Percentiles rank a stretch among this genome's conserved stretches.
These are phyloP conservation scores for Xiphophorus hellerii DNA, from an alignment of 2,113 vertebrate species.

Conservation along the genomic window DNA sequence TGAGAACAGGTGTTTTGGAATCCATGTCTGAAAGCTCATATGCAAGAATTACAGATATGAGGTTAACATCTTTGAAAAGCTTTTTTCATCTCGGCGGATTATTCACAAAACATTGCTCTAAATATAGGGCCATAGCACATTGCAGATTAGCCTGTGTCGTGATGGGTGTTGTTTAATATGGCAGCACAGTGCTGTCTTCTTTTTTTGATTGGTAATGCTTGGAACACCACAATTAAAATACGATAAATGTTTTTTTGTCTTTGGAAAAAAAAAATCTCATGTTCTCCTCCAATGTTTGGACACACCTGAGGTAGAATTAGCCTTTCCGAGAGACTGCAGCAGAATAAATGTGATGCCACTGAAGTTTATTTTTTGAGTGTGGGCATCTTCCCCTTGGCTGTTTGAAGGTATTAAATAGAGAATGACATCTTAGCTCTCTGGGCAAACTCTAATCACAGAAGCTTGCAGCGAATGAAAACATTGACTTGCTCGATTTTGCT, in stretches of 20 bases:
- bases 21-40: constrained; percentile 40
- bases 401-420: constrained; percentile 56
- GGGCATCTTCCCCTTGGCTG: constrained; percentile 41
- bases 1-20: constrained; percentile 65
- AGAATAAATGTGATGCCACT: constrained; percentile 43
- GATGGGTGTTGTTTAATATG: constrained; percentile 71
- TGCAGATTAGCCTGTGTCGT: constrained; percentile 69
- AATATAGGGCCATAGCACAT: constrained; percentile 73
- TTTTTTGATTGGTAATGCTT: constrained; percentile 68
- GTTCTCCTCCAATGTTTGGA: constrained; percentile 26
- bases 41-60: constrained; percentile 63
- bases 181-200: constrained; percentile 62
- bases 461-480: constrained; percentile 36
- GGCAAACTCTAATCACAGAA: constrained; percentile 38
- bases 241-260: constrained; percentile 13
- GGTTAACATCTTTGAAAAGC: constrained; percentile 68
- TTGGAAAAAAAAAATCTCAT: constrained; percentile 31
- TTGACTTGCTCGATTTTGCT: constrained; percentile 34
- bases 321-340: constrained; percentile 28
- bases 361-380: constrained; percentile 29
- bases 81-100: constrained; percentile 69
- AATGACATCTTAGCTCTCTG: constrained; percentile 29
- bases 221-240: constrained; percentile 59
- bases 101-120: constrained; percentile 75
- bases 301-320: background rate